A percentile compares a stretch with the other conserved stretches of the same genome.
Evolutionary conservation across 2,888 invertebrate genomes (phyloP).

Genomic region (Allacma fusca): DNA sequence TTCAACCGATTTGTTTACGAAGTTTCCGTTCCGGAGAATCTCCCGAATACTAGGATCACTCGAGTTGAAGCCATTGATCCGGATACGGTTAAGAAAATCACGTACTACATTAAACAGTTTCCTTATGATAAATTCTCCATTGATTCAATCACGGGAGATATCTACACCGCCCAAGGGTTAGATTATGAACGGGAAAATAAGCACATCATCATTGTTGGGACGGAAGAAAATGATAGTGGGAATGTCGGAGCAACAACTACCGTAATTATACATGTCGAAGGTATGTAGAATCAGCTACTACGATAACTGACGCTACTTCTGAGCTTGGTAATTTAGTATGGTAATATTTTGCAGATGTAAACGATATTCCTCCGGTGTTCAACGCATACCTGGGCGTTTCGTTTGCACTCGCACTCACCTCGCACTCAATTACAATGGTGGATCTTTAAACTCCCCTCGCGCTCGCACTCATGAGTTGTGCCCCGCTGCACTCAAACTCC

Average conservation of each 20-base stretch:
- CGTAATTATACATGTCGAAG: slow-evolving; percentile 77
- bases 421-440: too few relatives aligned
- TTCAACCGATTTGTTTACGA: slow-evolving; percentile 78
- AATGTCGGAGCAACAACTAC: slow-evolving; percentile 77
- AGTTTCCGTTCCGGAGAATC: slow-evolving; percentile 84
- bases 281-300: slow-evolving; percentile 25
- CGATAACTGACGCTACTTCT: too few relatives aligned
- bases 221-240: slow-evolving; percentile 79
- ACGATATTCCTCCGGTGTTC: slow-evolving; percentile 88
- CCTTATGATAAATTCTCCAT: slow-evolving; percentile 83
- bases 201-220: slow-evolving; percentile 80
- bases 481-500: too few relatives aligned
- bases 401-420: too few relatives aligned
- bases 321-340: too few relatives aligned
- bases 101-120: slow-evolving; percentile 83
- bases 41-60: slow-evolving; percentile 77
- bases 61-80: slow-evolving; percentile 85
- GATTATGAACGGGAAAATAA: slow-evolving; percentile 80
- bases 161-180: slow-evolving; percentile 76
- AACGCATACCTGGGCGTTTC: too few relatives aligned
- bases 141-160: slow-evolving; percentile 79
- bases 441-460: too few relatives aligned
- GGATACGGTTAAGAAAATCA: slow-evolving; percentile 76
- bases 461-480: too few relatives aligned
- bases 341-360: slow-evolving; percentile 74